Conservation (phyloP, 2,797 vertebrate species). For the Tympanoctomys barrerae region DNA sequence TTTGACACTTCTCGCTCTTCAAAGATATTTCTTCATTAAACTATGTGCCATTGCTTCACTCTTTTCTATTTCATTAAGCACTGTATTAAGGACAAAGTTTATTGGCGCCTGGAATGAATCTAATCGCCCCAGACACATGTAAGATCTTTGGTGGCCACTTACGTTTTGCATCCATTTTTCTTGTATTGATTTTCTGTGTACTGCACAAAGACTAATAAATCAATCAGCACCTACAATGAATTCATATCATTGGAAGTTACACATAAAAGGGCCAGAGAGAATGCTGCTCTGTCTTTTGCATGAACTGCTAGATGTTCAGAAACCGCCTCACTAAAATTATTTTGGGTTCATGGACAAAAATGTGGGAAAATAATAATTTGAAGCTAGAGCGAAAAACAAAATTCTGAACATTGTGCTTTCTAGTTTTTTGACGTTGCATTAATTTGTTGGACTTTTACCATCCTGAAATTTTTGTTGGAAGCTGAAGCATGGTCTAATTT, state of each 20-base stretch:
- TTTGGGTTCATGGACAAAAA: background rate
- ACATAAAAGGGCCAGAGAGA: background rate
- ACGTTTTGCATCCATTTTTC: slow-evolving; percentile 65
- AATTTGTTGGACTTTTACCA: background rate
- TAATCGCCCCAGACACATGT: background rate
- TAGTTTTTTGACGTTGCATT: background rate
- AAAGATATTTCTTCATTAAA: background rate
- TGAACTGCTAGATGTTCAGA: background rate
- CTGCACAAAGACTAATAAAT: slow-evolving; percentile 67
- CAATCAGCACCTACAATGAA: slow-evolving; percentile 64
- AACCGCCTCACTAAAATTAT: background rate
- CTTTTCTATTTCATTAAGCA: background rate
- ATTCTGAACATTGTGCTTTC: accelerated
- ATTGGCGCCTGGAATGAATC: background rate
- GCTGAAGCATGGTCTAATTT: background rate
- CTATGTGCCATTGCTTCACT: background rate
- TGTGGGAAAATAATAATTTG: background rate
- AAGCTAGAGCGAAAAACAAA: background rate
- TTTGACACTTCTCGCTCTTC: background rate
- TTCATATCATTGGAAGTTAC: background rate
- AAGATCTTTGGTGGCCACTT: slow-evolving; percentile 21
- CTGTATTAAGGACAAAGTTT: background rate
- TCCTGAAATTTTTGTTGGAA: background rate
- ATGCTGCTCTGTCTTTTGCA: background rate
- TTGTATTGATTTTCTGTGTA: slow-evolving; percentile 71